A percentile compares a stretch with the other conserved stretches of the same genome.
Conservation (phyloP, 2,888 invertebrate species). For the Unio delphinus region DNA sequence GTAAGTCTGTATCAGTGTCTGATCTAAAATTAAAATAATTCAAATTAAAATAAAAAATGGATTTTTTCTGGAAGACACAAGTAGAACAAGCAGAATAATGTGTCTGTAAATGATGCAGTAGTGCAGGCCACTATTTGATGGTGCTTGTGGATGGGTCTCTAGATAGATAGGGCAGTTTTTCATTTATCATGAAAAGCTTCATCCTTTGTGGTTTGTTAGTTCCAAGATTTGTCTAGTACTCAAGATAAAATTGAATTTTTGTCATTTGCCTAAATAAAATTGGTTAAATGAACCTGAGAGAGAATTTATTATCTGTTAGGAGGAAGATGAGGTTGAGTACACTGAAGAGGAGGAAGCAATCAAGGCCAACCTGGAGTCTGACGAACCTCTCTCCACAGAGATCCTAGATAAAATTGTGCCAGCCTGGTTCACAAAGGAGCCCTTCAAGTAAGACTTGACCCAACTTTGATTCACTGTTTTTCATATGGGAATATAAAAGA, state of each 20-base stretch:
- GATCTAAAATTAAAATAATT: too few relatives aligned
- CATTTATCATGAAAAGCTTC: too few relatives aligned
- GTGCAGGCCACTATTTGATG: too few relatives aligned
- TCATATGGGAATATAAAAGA: not conserved
- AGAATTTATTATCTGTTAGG: not conserved
- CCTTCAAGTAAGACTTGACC: slow-evolving; percentile 56
- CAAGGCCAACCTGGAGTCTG: slow-evolving; percentile 66
- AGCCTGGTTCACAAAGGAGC: slow-evolving; percentile 70
- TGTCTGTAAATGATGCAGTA: too few relatives aligned
- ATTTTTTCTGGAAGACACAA: too few relatives aligned
- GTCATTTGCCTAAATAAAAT: not conserved
- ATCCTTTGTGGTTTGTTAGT: too few relatives aligned
- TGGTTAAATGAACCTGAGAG: not conserved
- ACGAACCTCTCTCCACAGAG: slow-evolving; percentile 66
- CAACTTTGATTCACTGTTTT: not conserved
- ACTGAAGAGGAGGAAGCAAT: slow-evolving; percentile 71
- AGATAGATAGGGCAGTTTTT: too few relatives aligned
- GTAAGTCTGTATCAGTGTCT: too few relatives aligned
- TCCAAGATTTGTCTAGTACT: too few relatives aligned
- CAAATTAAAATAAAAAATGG: too few relatives aligned
- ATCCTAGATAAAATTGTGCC: slow-evolving; percentile 66
- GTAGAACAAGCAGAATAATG: too few relatives aligned
- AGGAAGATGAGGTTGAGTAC: slow-evolving; percentile 58
- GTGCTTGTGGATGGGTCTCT: too few relatives aligned
- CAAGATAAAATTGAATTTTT: not conserved